phyloP scores from a whole-genome alignment of 1,140 invertebrate genomes.

The Brachionus koreanus region DNA sequence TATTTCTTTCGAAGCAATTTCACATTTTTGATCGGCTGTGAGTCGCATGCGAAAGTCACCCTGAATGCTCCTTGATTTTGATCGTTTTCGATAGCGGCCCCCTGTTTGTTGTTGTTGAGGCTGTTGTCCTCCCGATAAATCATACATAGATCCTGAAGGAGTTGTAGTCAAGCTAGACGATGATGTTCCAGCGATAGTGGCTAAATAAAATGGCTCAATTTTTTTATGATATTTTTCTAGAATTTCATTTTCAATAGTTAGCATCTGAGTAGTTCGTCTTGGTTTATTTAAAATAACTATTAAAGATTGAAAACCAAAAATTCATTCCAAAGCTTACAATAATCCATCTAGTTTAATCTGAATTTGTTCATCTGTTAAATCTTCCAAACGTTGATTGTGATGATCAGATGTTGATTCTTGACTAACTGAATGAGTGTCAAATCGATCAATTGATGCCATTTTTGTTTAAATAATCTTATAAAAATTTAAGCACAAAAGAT shows the following conservation, averaged over 20 bases:
- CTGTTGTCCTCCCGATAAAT: slow-evolving; percentile 42
- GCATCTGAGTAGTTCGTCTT: slow-evolving; percentile 56
- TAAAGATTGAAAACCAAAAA: neutral
- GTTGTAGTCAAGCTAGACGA: slow-evolving; percentile 40
- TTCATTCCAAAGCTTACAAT: slow-evolving; percentile 48
- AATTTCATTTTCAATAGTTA: slow-evolving; percentile 56
- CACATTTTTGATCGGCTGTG: slow-evolving; percentile 58
- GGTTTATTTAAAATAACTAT: slow-evolving; percentile 23
- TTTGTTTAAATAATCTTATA: neutral
- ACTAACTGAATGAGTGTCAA: slow-evolving; percentile 41
- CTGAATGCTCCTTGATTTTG: slow-evolving; percentile 52
- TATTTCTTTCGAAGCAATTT: slow-evolving; percentile 52
- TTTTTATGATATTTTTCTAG: slow-evolving; percentile 58
- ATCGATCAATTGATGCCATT: slow-evolving; percentile 33
- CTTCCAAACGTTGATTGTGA: slow-evolving; percentile 45
- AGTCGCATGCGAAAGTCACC: slow-evolving; percentile 53
- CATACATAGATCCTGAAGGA: slow-evolving; percentile 48
- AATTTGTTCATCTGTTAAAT: slow-evolving; percentile 54
- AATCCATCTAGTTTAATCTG: slow-evolving; percentile 53
- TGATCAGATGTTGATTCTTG: slow-evolving; percentile 42
- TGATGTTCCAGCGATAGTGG: neutral
- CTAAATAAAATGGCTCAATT: slow-evolving; percentile 52
- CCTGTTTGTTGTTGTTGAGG: slow-evolving; percentile 36
- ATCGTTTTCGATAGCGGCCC: slow-evolving; percentile 51
- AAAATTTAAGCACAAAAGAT: neutral